Percentiles rank a stretch among this genome's conserved stretches.
These are phyloP conservation scores for Hypercompe scribonia DNA, from an alignment of 2,888 invertebrate genomes.

Conservation along the genomic window DNA sequence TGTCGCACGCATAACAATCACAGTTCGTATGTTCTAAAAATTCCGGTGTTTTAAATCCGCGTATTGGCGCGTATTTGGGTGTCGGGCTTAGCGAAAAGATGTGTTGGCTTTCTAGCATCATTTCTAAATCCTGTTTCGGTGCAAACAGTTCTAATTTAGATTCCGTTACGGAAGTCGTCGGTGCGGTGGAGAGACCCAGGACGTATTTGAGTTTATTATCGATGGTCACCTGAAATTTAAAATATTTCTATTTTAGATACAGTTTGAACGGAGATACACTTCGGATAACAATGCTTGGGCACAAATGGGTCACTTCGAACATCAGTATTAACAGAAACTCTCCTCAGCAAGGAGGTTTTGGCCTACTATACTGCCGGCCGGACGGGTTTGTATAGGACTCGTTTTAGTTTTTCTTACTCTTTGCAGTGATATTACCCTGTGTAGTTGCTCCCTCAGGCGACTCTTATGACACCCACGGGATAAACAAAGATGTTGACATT, in stretches of 20 bases:
- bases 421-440: no score
- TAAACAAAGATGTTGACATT: no score
- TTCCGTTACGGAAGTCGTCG: conserved; percentile 42
- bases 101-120: conserved; percentile 63
- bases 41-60: conserved; percentile 61
- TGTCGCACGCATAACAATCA: conserved; percentile 65
- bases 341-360: no score
- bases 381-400: no score
- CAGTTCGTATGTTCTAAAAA: conserved; percentile 66
- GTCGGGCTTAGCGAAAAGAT: conserved; percentile 65
- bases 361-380: no score
- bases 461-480: no score
- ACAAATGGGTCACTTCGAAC: no score
- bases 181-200: conserved; percentile 63
- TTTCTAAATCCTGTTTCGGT: conserved; percentile 67
- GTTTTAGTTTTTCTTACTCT: no score
- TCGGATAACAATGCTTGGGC: no score
- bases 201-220: conserved; percentile 72
- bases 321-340: no score
- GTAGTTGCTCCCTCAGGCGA: no score
- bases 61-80: conserved; percentile 51
- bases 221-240: conserved; percentile 62
- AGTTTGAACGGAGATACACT: neutral
- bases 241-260: neutral
- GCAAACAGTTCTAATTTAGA: conserved; percentile 44